Evolutionary conservation across 2,113 vertebrate genomes (phyloP).

Genomic region (Corvus cornix): DNA sequence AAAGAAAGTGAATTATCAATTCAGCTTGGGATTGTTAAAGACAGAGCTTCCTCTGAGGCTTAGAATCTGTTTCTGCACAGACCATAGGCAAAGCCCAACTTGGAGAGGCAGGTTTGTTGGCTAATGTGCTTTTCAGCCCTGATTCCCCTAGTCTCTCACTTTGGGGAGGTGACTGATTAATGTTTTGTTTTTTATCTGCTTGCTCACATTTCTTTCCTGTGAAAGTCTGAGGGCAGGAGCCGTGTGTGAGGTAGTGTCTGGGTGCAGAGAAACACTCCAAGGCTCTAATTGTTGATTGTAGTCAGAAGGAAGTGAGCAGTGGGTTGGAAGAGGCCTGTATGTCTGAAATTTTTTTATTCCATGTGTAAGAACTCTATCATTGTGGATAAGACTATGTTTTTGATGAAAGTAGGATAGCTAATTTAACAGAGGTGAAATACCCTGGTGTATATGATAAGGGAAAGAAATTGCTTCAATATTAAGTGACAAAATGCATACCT

Average conservation of each 20-base stretch:
- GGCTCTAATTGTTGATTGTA: background rate
- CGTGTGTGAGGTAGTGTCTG: background rate
- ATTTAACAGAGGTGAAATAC: background rate
- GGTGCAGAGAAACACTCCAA: background rate
- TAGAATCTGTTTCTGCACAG: background rate
- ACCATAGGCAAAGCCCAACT: background rate
- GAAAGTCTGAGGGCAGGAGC: background rate
- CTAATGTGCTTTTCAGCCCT: background rate
- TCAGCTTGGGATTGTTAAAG: background rate
- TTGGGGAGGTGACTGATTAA: background rate
- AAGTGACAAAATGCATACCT: background rate
- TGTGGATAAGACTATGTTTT: background rate
- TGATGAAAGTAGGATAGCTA: background rate
- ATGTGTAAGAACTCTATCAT: background rate
- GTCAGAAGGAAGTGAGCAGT: background rate
- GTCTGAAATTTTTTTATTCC: background rate
- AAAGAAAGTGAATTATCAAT: background rate
- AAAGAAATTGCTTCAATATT: background rate
- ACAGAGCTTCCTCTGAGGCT: background rate
- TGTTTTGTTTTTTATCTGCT: background rate
- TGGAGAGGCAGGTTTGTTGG: background rate
- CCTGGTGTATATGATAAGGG: background rate
- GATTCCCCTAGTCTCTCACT: fast-evolving
- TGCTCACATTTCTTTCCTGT: background rate
- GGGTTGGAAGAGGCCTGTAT: background rate